Percentiles rank a stretch among this genome's conserved stretches.
These are phyloP conservation scores for Polyommatus icarus DNA, from an alignment of 2,888 invertebrate genomes.

Conservation along the genomic window DNA sequence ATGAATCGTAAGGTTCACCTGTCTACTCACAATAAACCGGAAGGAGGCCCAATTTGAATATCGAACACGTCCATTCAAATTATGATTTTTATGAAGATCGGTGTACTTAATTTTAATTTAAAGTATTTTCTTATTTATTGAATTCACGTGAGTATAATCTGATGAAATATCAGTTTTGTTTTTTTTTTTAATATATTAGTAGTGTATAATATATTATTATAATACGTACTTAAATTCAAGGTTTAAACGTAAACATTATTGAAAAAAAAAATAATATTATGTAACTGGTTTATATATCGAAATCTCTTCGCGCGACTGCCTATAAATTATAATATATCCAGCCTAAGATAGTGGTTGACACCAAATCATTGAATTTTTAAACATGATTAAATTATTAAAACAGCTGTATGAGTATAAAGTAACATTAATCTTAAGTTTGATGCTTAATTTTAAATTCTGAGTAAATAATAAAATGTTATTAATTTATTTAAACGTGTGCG, in stretches of 20 bases:
- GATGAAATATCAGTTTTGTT: too few species aligned
- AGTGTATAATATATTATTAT: too few species aligned
- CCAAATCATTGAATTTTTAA: neutral
- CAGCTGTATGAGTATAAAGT: neutral
- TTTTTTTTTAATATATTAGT: too few species aligned
- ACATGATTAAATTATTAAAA: neutral
- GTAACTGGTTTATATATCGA: too few species aligned
- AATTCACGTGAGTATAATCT: neutral
- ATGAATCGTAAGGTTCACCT: neutral
- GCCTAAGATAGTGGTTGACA: neutral
- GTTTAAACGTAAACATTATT: too few species aligned
- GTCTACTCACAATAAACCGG: constrained; percentile 3
- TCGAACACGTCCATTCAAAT: constrained; percentile 4
- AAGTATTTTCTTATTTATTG: neutral
- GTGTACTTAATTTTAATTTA: neutral
- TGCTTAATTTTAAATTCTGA: neutral
- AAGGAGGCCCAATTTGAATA: constrained; percentile 5
- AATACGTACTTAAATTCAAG: too few species aligned
- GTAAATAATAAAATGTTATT: neutral
- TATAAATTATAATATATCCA: too few species aligned
- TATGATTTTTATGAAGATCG: neutral
- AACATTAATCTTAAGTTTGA: neutral
- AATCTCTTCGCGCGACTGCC: too few species aligned
- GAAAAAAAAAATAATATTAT: too few species aligned
- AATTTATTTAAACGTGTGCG: neutral